Conservation (phyloP, 2,888 invertebrate species). For the Tetrapedia diversipes region DNA sequence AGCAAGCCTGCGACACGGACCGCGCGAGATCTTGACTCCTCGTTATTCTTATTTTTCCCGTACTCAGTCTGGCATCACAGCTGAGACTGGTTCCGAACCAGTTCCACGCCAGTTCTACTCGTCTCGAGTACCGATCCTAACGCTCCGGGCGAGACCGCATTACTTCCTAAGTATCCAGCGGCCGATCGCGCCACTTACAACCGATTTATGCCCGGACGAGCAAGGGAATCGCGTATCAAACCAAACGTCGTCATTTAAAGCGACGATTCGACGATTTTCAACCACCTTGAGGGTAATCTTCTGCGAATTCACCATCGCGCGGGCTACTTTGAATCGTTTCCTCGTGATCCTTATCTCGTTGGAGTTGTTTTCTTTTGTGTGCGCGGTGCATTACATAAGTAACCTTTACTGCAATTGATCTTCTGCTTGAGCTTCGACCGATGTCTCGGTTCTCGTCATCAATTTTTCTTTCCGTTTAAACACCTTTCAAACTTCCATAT, state of each 20-base stretch:
- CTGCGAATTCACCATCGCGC: background rate
- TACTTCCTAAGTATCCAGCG: slow-evolving; percentile 73
- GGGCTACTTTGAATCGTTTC: background rate
- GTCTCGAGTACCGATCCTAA: slow-evolving; percentile 32
- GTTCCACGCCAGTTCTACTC: slow-evolving; percentile 54
- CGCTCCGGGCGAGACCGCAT: slow-evolving; percentile 73
- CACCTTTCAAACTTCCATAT: too few relatives aligned
- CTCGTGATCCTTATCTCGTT: too few relatives aligned
- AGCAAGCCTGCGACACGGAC: too few relatives aligned
- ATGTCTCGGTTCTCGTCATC: too few relatives aligned
- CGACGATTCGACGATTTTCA: slow-evolving; percentile 6
- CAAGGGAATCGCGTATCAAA: slow-evolving; percentile 40
- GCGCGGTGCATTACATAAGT: too few relatives aligned
- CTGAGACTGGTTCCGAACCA: slow-evolving; percentile 69
- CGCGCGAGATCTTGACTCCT: too few relatives aligned
- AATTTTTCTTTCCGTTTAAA: too few relatives aligned
- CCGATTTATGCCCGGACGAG: slow-evolving; percentile 67
- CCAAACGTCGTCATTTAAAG: slow-evolving; percentile 5
- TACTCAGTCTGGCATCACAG: too few relatives aligned
- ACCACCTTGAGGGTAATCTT: background rate
- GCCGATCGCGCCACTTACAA: slow-evolving; percentile 66
- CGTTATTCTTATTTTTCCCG: too few relatives aligned
- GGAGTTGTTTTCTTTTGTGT: too few relatives aligned
- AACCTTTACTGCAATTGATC: too few relatives aligned
- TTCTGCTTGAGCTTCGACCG: too few relatives aligned